Conservation (phyloP, 2,113 vertebrate species). For the Strix uralensis region DNA sequence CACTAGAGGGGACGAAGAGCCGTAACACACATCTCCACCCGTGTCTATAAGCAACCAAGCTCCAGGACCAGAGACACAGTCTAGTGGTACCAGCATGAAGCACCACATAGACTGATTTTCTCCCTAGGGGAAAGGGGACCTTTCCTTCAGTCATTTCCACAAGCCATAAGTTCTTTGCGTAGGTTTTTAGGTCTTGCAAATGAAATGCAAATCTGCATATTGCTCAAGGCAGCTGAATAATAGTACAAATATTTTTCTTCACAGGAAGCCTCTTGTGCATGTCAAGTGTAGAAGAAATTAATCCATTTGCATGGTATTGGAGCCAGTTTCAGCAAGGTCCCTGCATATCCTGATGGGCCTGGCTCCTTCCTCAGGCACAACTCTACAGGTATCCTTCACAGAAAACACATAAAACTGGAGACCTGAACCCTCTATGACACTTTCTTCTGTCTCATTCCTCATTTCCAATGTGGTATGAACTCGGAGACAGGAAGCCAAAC, state of each 20-base stretch:
- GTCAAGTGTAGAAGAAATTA: background rate
- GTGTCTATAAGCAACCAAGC: background rate
- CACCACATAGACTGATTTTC: background rate
- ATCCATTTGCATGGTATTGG: background rate
- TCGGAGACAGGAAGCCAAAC: background rate
- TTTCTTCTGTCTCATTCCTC: background rate
- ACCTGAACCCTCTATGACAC: background rate
- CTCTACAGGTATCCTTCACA: accelerated
- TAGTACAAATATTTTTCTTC: background rate
- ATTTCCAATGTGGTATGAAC: background rate
- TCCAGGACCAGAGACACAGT: accelerated
- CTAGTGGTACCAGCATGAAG: background rate
- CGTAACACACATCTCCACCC: background rate
- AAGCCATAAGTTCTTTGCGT: background rate
- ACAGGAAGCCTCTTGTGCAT: background rate
- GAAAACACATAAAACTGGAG: background rate
- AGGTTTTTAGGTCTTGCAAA: background rate
- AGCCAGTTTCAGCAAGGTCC: background rate
- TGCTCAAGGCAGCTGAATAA: background rate
- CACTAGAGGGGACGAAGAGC: slow-evolving; percentile 41
- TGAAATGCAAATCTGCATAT: background rate
- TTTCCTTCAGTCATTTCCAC: background rate
- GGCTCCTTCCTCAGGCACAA: background rate
- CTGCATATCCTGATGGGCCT: background rate
- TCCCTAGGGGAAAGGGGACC: background rate